Percentiles rank a stretch among this genome's conserved stretches.
These are phyloP conservation scores for Muraenolepis orangiensis DNA, from an alignment of 2,797 vertebrate species.

Conservation along the genomic window DNA sequence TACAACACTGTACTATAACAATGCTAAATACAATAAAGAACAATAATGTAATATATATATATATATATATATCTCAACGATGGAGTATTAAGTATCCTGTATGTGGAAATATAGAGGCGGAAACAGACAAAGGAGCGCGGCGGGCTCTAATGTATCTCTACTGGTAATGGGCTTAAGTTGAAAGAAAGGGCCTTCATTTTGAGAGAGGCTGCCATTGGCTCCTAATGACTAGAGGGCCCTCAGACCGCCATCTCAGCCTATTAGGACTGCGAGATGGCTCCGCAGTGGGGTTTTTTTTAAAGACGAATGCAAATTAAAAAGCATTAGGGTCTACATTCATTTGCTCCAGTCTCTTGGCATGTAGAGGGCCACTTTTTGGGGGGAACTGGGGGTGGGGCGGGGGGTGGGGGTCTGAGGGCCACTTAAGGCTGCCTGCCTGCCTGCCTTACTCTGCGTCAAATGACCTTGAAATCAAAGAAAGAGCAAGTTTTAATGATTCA, in stretches of 20 bases:
- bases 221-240: conserved; percentile 71
- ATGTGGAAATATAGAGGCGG: not conserved
- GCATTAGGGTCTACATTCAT: conserved; percentile 75
- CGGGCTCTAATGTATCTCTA: conserved; percentile 61
- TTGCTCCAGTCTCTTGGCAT: conserved; percentile 71
- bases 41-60: not conserved
- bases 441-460: conserved; percentile 72
- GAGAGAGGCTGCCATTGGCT: conserved; percentile 53
- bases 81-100: not conserved
- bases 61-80: not conserved
- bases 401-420: conserved; percentile 69
- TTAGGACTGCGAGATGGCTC: conserved; percentile 67
- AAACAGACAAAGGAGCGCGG: conserved; percentile 56
- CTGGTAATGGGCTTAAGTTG: conserved; percentile 65
- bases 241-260: conserved; percentile 69
- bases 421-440: conserved; percentile 72
- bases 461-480: conserved; percentile 77
- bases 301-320: conserved; percentile 76
- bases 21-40: no score
- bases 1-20: no score
- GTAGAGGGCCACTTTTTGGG: conserved; percentile 73
- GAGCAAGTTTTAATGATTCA: conserved; percentile 76
- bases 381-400: no score
- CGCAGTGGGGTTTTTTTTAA: conserved; percentile 70
- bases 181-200: conserved; percentile 69